Percentiles rank a stretch among this genome's conserved stretches.
Evolutionary conservation across 2,888 invertebrate species (phyloP).

Genomic region (Drosophila setosimentum): DNA sequence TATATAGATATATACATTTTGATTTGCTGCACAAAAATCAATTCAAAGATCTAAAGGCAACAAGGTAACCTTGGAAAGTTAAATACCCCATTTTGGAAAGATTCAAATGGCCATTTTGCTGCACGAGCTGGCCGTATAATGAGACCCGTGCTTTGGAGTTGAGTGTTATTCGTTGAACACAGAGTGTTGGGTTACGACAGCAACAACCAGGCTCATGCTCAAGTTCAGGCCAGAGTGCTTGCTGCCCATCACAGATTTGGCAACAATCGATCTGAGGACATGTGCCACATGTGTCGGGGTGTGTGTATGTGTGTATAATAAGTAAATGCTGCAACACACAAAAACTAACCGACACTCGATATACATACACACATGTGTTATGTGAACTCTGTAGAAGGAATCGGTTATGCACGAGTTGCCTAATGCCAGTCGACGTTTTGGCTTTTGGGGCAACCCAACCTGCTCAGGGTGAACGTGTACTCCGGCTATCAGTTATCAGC

Average conservation of each 20-base stretch:
- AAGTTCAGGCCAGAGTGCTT: constrained; percentile 1
- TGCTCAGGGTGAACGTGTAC: constrained; percentile 5
- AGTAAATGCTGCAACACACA: constrained; percentile 5
- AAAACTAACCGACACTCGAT: background rate
- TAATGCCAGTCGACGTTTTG: constrained; percentile 48
- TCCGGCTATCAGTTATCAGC: constrained; percentile 3
- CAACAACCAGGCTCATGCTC: constrained; percentile 1
- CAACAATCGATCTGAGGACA: constrained; percentile 34
- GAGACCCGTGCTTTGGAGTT: constrained; percentile 40
- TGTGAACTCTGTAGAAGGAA: constrained; percentile 16
- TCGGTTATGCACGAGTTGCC: constrained; percentile 68
- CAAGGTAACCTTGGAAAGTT: background rate
- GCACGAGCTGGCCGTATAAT: constrained; percentile 53
- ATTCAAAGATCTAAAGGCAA: background rate
- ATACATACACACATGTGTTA: background rate
- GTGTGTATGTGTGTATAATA: constrained; percentile 10
- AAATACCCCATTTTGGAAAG: background rate
- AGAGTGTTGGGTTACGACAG: constrained; percentile 46
- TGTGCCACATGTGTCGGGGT: background rate
- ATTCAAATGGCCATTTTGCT: constrained; percentile 10
- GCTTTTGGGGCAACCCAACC: background rate
- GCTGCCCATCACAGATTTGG: constrained; percentile 35
- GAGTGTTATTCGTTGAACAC: background rate
- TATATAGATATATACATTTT: background rate
- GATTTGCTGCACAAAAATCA: background rate